Evolutionary conservation across 2,888 invertebrate species (phyloP), one percentile per base, ranked within the genome.

Genomic region (Chelonus formosanus): DNA sequence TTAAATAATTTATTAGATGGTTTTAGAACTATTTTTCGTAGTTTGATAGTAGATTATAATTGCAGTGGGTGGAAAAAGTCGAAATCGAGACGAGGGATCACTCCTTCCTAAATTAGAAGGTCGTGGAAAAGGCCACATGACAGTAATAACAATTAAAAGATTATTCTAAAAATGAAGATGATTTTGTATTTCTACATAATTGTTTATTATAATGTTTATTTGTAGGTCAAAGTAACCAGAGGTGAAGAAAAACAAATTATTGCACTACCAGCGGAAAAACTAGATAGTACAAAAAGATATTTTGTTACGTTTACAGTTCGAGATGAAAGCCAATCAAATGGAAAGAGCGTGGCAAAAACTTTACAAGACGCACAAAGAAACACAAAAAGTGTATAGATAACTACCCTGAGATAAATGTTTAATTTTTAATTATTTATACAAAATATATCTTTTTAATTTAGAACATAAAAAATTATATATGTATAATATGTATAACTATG

Each of bases 301-400:
- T 95, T 94, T 84, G 95, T 96, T 67, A 96, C 95, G 58, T 95
- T 96, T 81, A 95, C 95, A 40, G 94, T 96, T 3, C 93, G 93
- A 84, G 93, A 93, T 59, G 89, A 89, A 3, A 40, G 5, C 6
- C 40, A 40, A 6, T 6, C 4, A 6, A 86, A 86, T 67, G 86
- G 86, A 36, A 86, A 87, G 7, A 55, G 66, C 66, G 67, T 71
- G 44, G 86, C 86, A 0, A 76, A 76, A 65, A 70, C 74, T 50
- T 63, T 78, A 58, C 65, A 69, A 8, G 70, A 70, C 67, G 71
- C 73, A 57, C 79, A 79, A 70, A 79, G 80, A 68, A 75, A 78
- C 58, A 72, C 79, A 48, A 81, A 83, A 68, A 82, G 80, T 56
- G 79, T 79, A 7, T 73, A 58, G n/a, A 60, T 62, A 55, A 68